phyloP scores from a whole-genome alignment of 2,888 invertebrate species.

The Platerodrilus igneus region DNA sequence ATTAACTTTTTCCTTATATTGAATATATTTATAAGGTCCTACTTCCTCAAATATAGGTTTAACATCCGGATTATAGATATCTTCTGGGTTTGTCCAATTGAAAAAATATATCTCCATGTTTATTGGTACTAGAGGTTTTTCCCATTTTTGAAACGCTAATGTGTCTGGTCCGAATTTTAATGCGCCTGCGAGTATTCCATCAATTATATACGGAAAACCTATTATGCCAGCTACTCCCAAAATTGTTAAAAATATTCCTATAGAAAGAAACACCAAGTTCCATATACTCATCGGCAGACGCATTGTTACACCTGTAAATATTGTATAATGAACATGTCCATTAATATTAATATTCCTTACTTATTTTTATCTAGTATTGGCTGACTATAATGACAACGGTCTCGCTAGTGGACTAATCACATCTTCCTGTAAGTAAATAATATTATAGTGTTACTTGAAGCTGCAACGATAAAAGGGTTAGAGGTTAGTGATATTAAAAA shows the following conservation, averaged over 20 bases:
- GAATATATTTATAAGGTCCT: conserved; percentile 65
- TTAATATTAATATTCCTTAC: conserved; percentile 1
- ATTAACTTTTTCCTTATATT: conserved; percentile 66
- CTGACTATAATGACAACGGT: too few species aligned
- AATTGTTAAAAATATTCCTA: conserved; percentile 7
- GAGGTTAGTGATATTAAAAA: too few species aligned
- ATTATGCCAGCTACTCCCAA: conserved; percentile 4
- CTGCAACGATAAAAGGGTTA: too few species aligned
- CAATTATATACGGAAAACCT: too few species aligned
- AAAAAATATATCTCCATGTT: conserved; percentile 40
- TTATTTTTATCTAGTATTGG: too few species aligned
- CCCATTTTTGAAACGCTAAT: conserved; percentile 9
- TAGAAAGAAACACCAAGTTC: conserved; percentile 8
- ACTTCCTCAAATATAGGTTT: conserved; percentile 56
- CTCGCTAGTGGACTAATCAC: too few species aligned
- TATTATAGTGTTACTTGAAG: too few species aligned
- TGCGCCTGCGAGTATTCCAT: too few species aligned
- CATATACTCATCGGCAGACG: conserved; percentile 7
- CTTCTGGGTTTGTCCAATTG: conserved; percentile 49
- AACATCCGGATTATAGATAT: conserved; percentile 50
- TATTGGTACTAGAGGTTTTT: conserved; percentile 8
- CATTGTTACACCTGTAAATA: too few species aligned
- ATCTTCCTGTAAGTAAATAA: too few species aligned
- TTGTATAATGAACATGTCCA: too few species aligned
- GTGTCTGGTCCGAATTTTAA: conserved; percentile 8